Evolutionary conservation across 2,113 vertebrate species (phyloP), one percentile per base, ranked within the genome.

Genomic region (Ailurus styani): DNA sequence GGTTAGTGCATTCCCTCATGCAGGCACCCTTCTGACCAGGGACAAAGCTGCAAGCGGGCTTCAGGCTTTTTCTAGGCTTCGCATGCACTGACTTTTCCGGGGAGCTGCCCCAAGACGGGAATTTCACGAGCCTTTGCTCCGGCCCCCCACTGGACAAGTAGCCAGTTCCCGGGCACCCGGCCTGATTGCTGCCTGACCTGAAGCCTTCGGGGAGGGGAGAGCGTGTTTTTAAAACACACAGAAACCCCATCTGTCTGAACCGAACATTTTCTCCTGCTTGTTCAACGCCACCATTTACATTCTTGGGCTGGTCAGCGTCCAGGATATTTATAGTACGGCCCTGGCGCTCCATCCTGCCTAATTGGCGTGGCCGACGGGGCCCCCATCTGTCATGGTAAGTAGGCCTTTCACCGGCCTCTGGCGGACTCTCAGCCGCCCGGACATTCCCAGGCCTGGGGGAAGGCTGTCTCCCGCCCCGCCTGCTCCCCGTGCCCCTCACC

Each of bases 331-430:
- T 96, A 98, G 96, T 83, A 0, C 9, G 4, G 60, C 54, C 83
- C 93, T 97, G 96, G 97, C 95, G 73, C 85, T 97, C 72, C 66
- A 52, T 97, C 97, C 93, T 89, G 93, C 96, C 95, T 96, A 97
- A 96, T 95, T 97, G 96, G 95, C 47, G 25, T 23, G 89, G 93
- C 93, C 91, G 95, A 92, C 86, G 14, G 89, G 91, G 95, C 86
- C 91, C 94, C 96, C 88, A 97, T 97, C 93, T 6, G 91, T 96
- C 97, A 96, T 57, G 84, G 97, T 96, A 85, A 96, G 90, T 97
- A 90, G 91, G 93, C 92, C 96, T 97, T 95, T 97, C 97, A 96
- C 96, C 95, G 78, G 96, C 90, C 93, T 93, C 93, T 7, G 13
- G 90, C 31, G 2, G 92, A 94, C 92, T 73, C 95, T 78, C 4